Percentiles rank a stretch among this genome's conserved stretches.
These are phyloP conservation scores for Melopsittacus undulatus DNA, from an alignment of 2,797 vertebrate species.

Conservation along the genomic window DNA sequence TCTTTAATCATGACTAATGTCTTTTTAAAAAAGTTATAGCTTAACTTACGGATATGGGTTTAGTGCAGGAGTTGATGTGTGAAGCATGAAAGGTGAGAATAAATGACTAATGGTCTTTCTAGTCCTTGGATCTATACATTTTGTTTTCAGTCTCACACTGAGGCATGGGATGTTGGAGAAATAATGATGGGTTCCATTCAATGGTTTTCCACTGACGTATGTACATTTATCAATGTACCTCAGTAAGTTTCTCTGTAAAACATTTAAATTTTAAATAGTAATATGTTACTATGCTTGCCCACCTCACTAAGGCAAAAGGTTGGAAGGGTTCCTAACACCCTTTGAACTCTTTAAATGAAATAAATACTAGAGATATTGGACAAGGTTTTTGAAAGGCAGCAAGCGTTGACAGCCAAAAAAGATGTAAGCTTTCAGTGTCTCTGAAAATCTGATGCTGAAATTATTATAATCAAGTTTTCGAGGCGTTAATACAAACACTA, in stretches of 20 bases:
- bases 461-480: slow-evolving; percentile 58
- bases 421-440: background rate
- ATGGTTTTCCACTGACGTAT: background rate
- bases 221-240: background rate
- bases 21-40: background rate
- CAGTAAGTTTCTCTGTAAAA: background rate
- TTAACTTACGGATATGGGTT: background rate
- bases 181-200: background rate
- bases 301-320: background rate
- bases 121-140: background rate
- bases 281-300: background rate
- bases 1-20: slow-evolving; percentile 23
- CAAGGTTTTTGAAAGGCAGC: background rate
- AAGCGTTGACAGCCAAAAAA: background rate
- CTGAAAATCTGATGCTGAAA: slow-evolving; percentile 17
- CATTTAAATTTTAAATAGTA: background rate
- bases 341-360: background rate
- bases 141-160: background rate
- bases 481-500: slow-evolving; percentile 43
- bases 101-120: background rate
- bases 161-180: background rate
- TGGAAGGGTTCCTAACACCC: background rate
- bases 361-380: background rate
- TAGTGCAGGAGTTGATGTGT: background rate
- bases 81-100: background rate